Percentiles rank a stretch among this genome's conserved stretches.
Conservation (phyloP, 2,888 invertebrate genomes). For the Amaurobius ferox region DNA sequence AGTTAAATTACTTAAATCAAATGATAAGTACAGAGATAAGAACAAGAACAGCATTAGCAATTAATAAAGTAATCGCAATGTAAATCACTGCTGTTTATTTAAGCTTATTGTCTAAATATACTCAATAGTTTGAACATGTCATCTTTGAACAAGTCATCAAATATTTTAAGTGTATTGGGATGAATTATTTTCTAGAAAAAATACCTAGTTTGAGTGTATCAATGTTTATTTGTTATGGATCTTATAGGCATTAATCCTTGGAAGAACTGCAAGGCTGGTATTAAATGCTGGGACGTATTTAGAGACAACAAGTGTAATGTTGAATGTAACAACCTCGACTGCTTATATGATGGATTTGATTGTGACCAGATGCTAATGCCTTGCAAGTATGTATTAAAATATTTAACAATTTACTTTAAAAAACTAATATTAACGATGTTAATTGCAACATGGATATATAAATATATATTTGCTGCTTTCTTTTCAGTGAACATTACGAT, state of each 20-base stretch:
- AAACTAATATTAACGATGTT: background rate
- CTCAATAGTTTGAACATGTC: no score
- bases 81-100: no score
- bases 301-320: conserved; percentile 92
- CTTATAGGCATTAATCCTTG: conserved; percentile 84
- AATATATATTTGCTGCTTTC: conserved; percentile 42
- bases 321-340: conserved; percentile 95
- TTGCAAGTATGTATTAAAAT: conserved; percentile 68
- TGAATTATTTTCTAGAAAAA: no score
- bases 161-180: no score
- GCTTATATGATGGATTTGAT: conserved; percentile 96
- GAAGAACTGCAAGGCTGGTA: conserved; percentile 92
- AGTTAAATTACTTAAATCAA: no score
- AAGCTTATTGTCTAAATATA: no score
- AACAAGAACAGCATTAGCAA: no score
- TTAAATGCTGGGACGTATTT: conserved; percentile 94
- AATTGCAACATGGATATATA: background rate
- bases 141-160: no score
- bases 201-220: no score
- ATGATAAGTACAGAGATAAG: no score
- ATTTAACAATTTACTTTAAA: background rate
- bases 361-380: conserved; percentile 83
- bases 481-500: conserved; percentile 87
- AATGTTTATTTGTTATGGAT: conserved; percentile 81
- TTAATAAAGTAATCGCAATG: no score